These are phyloP conservation scores for Lepus timidus DNA, from an alignment of 2,113 vertebrate genomes.

Conservation along the genomic window DNA sequence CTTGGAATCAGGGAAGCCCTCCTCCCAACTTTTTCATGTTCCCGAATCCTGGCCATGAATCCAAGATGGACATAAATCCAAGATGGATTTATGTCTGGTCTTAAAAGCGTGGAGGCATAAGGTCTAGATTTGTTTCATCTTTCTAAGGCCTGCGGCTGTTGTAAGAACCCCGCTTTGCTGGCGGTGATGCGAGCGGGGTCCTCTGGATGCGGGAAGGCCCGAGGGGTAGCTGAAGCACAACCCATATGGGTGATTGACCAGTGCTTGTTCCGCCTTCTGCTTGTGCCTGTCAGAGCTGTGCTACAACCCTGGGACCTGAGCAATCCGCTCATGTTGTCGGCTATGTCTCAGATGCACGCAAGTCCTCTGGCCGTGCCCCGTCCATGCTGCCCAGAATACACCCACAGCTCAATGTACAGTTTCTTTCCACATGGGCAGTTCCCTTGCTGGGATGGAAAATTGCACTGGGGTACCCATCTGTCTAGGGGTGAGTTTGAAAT, in stretches of 20 bases:
- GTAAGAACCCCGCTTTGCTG: neutral
- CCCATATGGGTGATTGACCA: fast-evolving
- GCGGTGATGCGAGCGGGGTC: fast-evolving
- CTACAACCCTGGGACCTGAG: neutral
- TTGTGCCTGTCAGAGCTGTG: neutral
- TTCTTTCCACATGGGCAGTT: neutral
- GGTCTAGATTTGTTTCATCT: neutral
- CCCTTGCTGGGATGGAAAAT: neutral
- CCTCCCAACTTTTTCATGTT: neutral
- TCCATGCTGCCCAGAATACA: neutral
- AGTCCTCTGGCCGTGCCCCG: too few relatives aligned
- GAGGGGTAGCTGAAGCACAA: fast-evolving
- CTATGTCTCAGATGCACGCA: fast-evolving
- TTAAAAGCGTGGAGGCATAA: neutral
- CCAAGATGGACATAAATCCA: neutral
- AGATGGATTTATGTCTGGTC: neutral
- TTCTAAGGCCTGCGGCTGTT: neutral
- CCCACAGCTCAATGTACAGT: neutral
- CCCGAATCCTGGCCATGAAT: neutral
- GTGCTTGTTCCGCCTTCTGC: fast-evolving
- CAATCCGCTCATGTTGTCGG: neutral
- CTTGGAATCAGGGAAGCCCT: slow-evolving; percentile 28
- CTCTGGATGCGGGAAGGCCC: neutral
- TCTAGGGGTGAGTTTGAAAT: neutral
- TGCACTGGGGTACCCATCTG: neutral